Evolutionary conservation across 2,888 invertebrate species (phyloP).

Genomic region (Gastrophysa polygoni): DNA sequence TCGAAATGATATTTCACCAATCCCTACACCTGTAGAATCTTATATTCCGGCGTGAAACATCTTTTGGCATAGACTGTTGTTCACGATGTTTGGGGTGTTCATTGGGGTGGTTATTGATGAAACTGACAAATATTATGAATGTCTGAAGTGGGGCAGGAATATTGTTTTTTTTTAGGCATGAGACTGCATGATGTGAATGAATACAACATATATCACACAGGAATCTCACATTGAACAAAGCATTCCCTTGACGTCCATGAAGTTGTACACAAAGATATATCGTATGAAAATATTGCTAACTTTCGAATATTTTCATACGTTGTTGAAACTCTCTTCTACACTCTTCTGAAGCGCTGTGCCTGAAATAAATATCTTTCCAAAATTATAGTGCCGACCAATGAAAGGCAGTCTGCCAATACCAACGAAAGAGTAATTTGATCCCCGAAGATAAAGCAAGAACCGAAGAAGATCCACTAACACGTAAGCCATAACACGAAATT

Average conservation of each 20-base stretch:
- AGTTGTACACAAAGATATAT: too few species aligned
- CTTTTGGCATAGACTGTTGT: constrained; percentile 18
- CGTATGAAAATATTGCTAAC: too few species aligned
- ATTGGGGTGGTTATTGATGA: neutral
- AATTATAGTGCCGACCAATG: too few species aligned
- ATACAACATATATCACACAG: too few species aligned
- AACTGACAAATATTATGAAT: neutral
- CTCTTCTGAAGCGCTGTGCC: too few species aligned
- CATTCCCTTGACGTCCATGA: too few species aligned
- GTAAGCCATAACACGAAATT: constrained; percentile 51
- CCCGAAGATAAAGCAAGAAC: neutral
- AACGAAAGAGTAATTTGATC: neutral
- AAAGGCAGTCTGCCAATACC: too few species aligned
- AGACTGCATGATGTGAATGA: neutral
- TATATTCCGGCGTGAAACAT: constrained; percentile 43
- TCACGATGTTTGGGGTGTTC: constrained; percentile 3
- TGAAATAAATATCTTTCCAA: too few species aligned
- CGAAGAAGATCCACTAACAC: constrained; percentile 23
- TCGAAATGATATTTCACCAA: constrained; percentile 56
- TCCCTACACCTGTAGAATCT: constrained; percentile 55
- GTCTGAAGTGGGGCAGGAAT: neutral
- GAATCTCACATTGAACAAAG: too few species aligned
- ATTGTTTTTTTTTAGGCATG: neutral
- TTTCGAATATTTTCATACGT: too few species aligned
- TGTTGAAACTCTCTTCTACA: too few species aligned